Evolutionary conservation across 2,113 vertebrate genomes (phyloP), one percentile per base, ranked within the genome.

Genomic region (Perca schrenkii): DNA sequence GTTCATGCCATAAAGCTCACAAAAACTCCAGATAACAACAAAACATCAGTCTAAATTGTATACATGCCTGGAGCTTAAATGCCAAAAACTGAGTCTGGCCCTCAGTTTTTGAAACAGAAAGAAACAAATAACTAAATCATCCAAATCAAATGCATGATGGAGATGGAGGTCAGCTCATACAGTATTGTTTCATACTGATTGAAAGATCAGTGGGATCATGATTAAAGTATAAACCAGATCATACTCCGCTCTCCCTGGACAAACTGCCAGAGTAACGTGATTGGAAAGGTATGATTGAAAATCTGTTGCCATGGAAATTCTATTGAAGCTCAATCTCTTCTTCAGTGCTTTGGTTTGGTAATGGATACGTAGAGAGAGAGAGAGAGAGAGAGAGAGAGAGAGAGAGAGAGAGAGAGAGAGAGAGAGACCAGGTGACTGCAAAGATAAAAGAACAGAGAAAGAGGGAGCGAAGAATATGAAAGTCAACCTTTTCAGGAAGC

Each of bases 261-360:
- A 3, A 77, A 76, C 85, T 61, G 80, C 66, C 73, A 61, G 64
- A 31, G 58, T 57, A 65, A 73, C 16, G 73, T 78, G 77, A 91
- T 89, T 77, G 69, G 63, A 86, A 78, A 47, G 70, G 79, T 64
- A 81, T 84, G 87, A 85, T 79, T 86, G 88, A 91, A 90, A 93
- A 92, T 83, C 75, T 63, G 90, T 91, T 92, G 88, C 92, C 89
- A 92, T 92, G 90, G 91, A 88, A 91, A 93, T 93, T 86, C 74
- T 65, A 80, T 85, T 87, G 81, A 91, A 82, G 79, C 82, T 52
- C 80, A 84, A 63, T 86, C 80, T 90, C 71, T 78, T 82, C 77
- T 80, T 80, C 67, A 47, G 70, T 17, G 53, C 87, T 77, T 82
- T 66, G 68, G 71, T 71, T 81, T 66, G 71, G 68, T 73, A 36